These are phyloP conservation scores for Menidia beryllina DNA, from an alignment of 2,113 vertebrate species.

Conservation along the genomic window DNA sequence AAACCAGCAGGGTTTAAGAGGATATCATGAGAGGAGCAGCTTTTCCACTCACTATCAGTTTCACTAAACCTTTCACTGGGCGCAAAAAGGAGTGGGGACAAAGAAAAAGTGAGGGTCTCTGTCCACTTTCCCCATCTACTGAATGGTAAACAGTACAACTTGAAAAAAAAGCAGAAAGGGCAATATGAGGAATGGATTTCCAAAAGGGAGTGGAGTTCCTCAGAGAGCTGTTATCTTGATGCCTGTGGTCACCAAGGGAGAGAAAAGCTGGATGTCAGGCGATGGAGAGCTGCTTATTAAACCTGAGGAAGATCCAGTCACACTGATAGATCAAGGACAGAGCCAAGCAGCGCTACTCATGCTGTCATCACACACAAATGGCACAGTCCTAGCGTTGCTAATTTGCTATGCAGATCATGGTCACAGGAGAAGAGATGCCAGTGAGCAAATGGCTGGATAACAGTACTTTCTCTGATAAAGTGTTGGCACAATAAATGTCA, in stretches of 20 bases:
- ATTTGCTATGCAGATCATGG: slow-evolving; percentile 40
- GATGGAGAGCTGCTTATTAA: slow-evolving; percentile 62
- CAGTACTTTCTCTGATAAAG: background rate
- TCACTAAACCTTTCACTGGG: slow-evolving; percentile 44
- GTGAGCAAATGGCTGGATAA: slow-evolving; percentile 26
- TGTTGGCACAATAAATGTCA: background rate
- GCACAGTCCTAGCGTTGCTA: slow-evolving; percentile 20
- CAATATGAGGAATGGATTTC: slow-evolving; percentile 53
- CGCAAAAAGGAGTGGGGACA: slow-evolving; percentile 46
- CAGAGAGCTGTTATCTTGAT: slow-evolving; percentile 58
- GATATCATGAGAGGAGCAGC: slow-evolving; percentile 58
- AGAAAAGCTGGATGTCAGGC: slow-evolving; percentile 69
- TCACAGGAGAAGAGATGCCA: slow-evolving; percentile 36
- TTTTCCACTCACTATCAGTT: slow-evolving; percentile 64
- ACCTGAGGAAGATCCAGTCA: slow-evolving; percentile 49
- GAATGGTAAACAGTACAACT: slow-evolving; percentile 26
- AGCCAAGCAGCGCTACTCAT: slow-evolving; percentile 36
- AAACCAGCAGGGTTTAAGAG: slow-evolving; percentile 58
- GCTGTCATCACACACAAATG: slow-evolving; percentile 50
- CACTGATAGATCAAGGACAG: slow-evolving; percentile 59
- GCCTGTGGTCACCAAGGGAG: slow-evolving; percentile 46
- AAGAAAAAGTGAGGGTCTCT: slow-evolving; percentile 32
- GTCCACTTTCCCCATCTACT: slow-evolving; percentile 17
- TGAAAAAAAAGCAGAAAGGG: slow-evolving; percentile 45
- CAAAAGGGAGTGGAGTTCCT: slow-evolving; percentile 46